phyloP scores from a whole-genome alignment of 2,113 vertebrate species.

The Mormoops blainvillei region DNA sequence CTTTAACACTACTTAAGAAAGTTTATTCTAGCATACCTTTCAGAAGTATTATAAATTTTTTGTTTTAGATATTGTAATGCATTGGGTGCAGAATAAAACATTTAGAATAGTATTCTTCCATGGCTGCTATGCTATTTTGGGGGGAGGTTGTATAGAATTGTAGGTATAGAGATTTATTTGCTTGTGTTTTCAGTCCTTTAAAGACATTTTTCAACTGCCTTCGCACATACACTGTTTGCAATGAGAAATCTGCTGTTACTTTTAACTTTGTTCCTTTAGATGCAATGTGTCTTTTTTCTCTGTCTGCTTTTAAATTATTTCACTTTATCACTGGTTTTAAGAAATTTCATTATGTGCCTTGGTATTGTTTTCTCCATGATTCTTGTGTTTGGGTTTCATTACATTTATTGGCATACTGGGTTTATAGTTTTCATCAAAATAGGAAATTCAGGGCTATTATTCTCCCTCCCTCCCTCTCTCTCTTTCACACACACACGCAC shows the following conservation, averaged over 20 bases:
- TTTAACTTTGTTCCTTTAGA: neutral
- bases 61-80: neutral
- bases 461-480: neutral
- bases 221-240: neutral
- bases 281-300: neutral
- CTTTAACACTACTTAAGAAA: neutral
- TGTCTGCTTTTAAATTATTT: neutral
- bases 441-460: neutral
- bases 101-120: neutral
- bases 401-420: neutral
- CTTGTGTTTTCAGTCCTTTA: neutral
- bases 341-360: neutral
- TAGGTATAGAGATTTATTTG: neutral
- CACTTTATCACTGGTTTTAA: neutral
- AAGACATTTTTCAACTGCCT: neutral
- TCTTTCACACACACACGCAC: neutral
- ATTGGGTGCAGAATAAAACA: neutral
- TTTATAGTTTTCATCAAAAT: neutral
- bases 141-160: neutral
- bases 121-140: neutral
- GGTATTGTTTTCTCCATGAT: neutral
- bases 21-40: neutral
- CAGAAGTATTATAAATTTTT: neutral
- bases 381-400: neutral
- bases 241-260: neutral